These are phyloP conservation scores for Anastatus disparis DNA, from an alignment of 1,140 invertebrate species.

Conservation along the genomic window DNA sequence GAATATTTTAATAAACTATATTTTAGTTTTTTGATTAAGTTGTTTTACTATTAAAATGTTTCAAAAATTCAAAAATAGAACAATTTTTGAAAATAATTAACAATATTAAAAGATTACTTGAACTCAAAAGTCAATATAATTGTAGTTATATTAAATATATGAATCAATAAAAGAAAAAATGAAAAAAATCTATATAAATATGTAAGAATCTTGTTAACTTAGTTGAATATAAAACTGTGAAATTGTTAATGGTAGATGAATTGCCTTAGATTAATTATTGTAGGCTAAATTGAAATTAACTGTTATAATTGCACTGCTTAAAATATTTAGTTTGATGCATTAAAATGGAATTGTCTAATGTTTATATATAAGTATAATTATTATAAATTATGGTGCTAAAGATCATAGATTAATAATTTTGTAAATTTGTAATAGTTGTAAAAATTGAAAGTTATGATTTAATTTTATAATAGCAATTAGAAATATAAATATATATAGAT, in stretches of 20 bases:
- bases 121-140: slow-evolving; percentile 7
- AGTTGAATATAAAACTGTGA: slow-evolving; percentile 1
- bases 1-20: slow-evolving; percentile 27
- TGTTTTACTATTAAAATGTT: slow-evolving; percentile 28
- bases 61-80: not conserved
- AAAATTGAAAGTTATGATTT: not conserved
- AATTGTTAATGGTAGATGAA: slow-evolving; percentile 18
- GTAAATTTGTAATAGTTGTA: not conserved
- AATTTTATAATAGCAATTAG: not conserved
- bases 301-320: slow-evolving; percentile 35
- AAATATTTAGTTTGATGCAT: slow-evolving; percentile 18
- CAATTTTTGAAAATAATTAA: not conserved
- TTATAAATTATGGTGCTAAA: slow-evolving; percentile 7
- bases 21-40: slow-evolving; percentile 21
- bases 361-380: not conserved
- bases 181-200: not conserved
- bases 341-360: not conserved
- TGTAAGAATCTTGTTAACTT: not conserved
- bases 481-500: not conserved
- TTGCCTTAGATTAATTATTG: slow-evolving; percentile 33
- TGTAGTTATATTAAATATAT: not conserved
- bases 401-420: not conserved
- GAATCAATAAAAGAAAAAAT: not conserved
- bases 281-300: slow-evolving; percentile 27
- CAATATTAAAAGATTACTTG: not conserved